These are phyloP conservation scores for Gouania willdenowi DNA, from an alignment of 2,797 vertebrate species.

Conservation along the genomic window DNA sequence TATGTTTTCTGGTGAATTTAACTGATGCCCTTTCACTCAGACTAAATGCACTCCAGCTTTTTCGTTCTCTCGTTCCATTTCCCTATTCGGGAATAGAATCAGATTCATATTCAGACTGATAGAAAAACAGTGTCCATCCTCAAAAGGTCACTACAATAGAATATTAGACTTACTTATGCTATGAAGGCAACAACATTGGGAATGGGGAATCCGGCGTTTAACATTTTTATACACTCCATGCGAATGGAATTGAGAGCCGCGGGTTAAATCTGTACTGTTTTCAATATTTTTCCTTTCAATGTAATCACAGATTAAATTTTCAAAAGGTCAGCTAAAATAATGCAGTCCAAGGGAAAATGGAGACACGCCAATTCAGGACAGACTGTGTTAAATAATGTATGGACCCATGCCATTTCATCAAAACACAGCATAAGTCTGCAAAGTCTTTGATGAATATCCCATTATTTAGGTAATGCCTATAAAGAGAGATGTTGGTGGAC, in stretches of 20 bases:
- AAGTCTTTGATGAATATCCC: constrained; percentile 50
- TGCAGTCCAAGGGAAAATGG: constrained; percentile 31
- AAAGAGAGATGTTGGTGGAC: no score
- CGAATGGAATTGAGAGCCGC: constrained; percentile 14
- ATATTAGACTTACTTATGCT: constrained; percentile 38
- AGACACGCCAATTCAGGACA: constrained; percentile 29
- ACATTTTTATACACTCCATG: constrained; percentile 14
- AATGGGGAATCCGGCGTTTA: constrained; percentile 22
- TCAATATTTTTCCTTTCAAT: constrained; percentile 40
- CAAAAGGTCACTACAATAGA: constrained; percentile 50
- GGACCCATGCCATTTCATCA: constrained; percentile 40
- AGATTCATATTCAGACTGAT: no score
- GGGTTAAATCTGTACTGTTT: constrained; percentile 29
- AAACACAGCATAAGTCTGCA: constrained; percentile 32
- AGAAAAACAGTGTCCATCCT: no score
- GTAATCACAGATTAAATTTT: constrained; percentile 56
- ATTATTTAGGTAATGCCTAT: constrained; percentile 37
- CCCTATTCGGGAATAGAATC: neutral
- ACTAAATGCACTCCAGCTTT: no score
- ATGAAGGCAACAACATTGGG: constrained; percentile 16
- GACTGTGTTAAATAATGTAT: constrained; percentile 50
- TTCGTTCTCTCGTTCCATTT: no score
- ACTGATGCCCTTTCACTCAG: no score
- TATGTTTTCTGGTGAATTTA: no score
- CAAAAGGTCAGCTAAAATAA: constrained; percentile 60